These are phyloP conservation scores for Pipa parva DNA, from an alignment of 2,113 vertebrate genomes.

Conservation along the genomic window DNA sequence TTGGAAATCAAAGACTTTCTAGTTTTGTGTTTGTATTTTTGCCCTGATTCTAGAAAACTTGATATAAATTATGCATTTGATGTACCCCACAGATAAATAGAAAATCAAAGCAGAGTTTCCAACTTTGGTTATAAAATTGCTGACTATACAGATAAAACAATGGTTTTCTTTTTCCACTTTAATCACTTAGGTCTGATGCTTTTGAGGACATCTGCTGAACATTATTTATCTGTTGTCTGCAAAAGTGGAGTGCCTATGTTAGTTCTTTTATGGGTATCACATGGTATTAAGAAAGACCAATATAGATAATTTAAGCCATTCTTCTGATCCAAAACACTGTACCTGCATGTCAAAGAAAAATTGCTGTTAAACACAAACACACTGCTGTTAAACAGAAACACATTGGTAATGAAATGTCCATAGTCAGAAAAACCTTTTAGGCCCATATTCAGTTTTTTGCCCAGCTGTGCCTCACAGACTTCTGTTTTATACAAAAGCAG, in stretches of 20 bases:
- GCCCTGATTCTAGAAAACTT: too few species aligned
- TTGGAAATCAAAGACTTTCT: too few species aligned
- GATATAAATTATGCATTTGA: too few species aligned
- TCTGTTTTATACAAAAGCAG: not conserved
- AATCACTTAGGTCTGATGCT: not conserved
- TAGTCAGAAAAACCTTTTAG: not conserved
- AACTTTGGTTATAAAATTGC: not conserved
- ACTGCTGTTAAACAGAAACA: not conserved
- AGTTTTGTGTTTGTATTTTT: too few species aligned
- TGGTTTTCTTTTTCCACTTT: not conserved
- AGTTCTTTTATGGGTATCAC: not conserved
- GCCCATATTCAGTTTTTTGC: not conserved
- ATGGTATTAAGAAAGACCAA: not conserved
- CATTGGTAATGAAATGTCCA: not conserved
- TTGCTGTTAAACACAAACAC: not conserved
- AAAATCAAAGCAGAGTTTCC: too few species aligned
- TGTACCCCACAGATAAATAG: too few species aligned
- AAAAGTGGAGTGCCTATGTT: not conserved
- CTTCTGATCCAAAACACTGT: not conserved
- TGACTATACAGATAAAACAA: not conserved
- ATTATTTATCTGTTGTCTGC: not conserved
- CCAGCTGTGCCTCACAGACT: not conserved
- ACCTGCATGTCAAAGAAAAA: not conserved
- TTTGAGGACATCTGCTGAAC: not conserved
- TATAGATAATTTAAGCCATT: not conserved